Base-by-base conservation (phyloP, 2,113 vertebrate species). In the Macroglossus sobrinus region DNA sequence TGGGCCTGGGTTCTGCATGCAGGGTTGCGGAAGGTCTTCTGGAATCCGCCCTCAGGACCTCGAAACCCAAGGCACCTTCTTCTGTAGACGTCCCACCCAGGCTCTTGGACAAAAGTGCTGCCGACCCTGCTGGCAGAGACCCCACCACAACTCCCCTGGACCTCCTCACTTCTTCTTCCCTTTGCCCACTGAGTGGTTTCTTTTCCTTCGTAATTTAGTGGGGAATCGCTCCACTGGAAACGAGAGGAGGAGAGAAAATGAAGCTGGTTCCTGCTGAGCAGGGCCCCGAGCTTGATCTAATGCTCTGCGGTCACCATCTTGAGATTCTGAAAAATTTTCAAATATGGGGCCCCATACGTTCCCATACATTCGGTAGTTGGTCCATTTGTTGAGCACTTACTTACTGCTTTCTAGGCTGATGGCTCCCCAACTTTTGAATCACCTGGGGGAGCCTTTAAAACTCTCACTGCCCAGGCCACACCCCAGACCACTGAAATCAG, bases 51-150 rank as follows among this genome's bases (percentile, higher is more conserved):
- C 38, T 45, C 18, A 0, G 57, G 72, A 64, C 33, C 57, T 35
- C 18, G 1, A 3, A 3, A 12, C 14, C n/a, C 43, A 35, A 50
- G 9, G 4, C 2, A 0, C 3, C 22, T 68, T 38, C 86, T 35
- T 24, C 78, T 45, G 14, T 7, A 1, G 40, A 74, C 18, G 8
- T 45, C 75, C 35, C 55, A 21, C 75, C 35, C 55, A 21, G 57
- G 66, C 30, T 84, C 28, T 45, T 16, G 13, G 33, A 81, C 35
- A 68, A 76, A 69, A 66, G 15, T 45, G 16, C 28, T 30, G n/a
- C 14, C n/a, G 78, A 50, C 43, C 13, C 2, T n/a, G 43, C 8
- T 2, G 18, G 35, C 22, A 30, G 33, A 71, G 24, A 26, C 22
- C 16, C 47, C 16, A 2, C 1, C n/a, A 45, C 19, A 30, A 8